phyloP scores from a whole-genome alignment of 2,113 vertebrate species.

The Brachyistius frenatus region DNA sequence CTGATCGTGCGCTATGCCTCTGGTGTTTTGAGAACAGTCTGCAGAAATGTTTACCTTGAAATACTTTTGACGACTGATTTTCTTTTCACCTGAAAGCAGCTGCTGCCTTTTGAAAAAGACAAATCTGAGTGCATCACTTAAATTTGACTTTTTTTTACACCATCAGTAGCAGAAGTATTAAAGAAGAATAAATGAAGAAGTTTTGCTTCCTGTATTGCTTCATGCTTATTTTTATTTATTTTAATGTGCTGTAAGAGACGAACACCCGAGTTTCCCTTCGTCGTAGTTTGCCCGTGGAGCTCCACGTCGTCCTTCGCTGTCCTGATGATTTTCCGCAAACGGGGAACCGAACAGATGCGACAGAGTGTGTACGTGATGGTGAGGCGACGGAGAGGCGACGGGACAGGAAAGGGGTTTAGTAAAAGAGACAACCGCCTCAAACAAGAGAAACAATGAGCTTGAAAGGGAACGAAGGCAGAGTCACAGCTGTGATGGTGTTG shows the following conservation, averaged over 20 bases:
- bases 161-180: no score
- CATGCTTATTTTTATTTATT: no score
- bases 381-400: background rate
- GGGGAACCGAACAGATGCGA: background rate
- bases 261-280: background rate
- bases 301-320: background rate
- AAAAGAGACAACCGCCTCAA: no score
- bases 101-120: no score
- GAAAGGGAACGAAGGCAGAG: background rate
- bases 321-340: background rate
- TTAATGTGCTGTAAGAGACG: no score
- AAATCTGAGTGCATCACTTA: no score
- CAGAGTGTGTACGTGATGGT: background rate
- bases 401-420: background rate
- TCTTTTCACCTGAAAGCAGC: background rate
- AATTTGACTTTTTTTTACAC: no score
- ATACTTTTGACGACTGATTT: background rate
- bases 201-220: no score
- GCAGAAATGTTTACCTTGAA: background rate
- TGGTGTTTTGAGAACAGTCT: background rate
- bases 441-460: background rate
- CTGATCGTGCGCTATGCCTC: background rate
- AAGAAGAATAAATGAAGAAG: no score
- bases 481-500: slow-evolving; percentile 3
- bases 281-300: no score